Base-by-base conservation (phyloP, 2,113 vertebrate genomes). In the Stegostoma tigrinum region DNA sequence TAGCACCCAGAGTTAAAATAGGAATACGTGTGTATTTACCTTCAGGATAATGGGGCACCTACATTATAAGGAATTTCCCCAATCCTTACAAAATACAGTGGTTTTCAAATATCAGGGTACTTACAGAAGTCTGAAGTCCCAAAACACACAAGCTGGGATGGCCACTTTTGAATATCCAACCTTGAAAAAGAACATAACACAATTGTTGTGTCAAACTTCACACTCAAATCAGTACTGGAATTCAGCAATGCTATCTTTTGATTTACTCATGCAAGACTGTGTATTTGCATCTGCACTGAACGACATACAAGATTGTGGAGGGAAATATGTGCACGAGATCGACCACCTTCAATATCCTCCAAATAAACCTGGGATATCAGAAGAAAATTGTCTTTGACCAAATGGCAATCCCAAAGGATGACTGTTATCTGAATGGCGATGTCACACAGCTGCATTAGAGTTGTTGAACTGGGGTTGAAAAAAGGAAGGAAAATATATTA, bases 61-160 rank as follows among this genome's bases (percentile, higher is more conserved):
- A 52, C 30, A 24, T 52, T 52, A 87, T 48, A 45, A 78, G 61
- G 64, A 30, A 80, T n/a, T 48, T 70, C 30, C 52, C 94, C 27
- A 24, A 70, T 70, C 61, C 64, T 1, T 45, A 38, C 23, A 30
- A 67, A 45, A 42, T 21, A 64, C 38, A 12, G 61, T 68, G 17
- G 30, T 87, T 61, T 64, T 27, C 52, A 95, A 52, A 95, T 48
- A n/a, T 38, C 15, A 80, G 87, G 86, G 52, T 97, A 97, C 97
- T 98, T 97, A 98, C 98, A 96, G 97, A 42, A 97, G 96, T 96
- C 96, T 98, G 96, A 97, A 97, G 96, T 98, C 97, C 98, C 97
- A 98, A 96, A 98, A 98, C 85, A 96, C 97, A 96, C 98, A 98
- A 78, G 97, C 95, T 64, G 97, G 97, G 70, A 91, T 96, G 61